phyloP scores from a whole-genome alignment of 2,113 vertebrate genomes.

The Anolis sagrei region DNA sequence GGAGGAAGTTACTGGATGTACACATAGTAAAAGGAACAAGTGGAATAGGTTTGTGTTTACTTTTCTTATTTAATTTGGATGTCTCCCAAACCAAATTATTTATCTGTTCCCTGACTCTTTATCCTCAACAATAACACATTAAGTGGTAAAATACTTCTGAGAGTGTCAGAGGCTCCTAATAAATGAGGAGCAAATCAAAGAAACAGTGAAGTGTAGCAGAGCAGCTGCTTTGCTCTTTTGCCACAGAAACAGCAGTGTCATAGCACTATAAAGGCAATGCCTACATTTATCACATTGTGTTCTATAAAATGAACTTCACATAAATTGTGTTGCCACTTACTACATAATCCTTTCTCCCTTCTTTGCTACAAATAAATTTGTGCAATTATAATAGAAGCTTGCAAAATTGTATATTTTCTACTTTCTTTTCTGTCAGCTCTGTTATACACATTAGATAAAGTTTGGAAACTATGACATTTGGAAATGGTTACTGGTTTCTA shows the following conservation, averaged over 20 bases:
- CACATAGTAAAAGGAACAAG: neutral
- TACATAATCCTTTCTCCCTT: too few relatives aligned
- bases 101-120: neutral
- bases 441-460: neutral
- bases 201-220: neutral
- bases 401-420: neutral
- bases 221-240: neutral
- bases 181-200: neutral
- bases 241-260: neutral
- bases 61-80: neutral
- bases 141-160: neutral
- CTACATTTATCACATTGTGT: neutral
- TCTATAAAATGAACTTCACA: neutral
- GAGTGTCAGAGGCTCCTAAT: neutral
- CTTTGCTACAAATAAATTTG: neutral
- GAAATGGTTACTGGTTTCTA: conserved; percentile 9
- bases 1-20: neutral
- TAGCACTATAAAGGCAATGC: too few relatives aligned
- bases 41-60: neutral
- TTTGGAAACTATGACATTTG: conserved; percentile 2
- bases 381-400: neutral
- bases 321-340: neutral
- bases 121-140: neutral
- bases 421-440: fast-evolving
- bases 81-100: neutral